Evolutionary conservation across 2,113 vertebrate genomes (phyloP), one percentile per base, ranked within the genome.

Genomic region (Pelvicachromis taeniatus): DNA sequence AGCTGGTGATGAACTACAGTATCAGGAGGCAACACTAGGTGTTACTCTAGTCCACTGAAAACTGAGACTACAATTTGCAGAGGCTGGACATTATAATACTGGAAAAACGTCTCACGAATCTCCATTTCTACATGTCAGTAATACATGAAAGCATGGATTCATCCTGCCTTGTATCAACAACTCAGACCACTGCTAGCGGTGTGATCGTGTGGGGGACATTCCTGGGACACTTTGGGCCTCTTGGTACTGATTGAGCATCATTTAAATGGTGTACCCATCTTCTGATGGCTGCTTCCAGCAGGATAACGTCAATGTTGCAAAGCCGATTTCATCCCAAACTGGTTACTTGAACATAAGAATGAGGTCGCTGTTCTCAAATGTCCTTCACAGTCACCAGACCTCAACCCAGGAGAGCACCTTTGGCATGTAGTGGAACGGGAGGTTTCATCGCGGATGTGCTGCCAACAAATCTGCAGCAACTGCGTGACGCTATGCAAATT

Each of bases 71-170:
- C 8, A 45, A 4, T 48, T 48, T 70, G 21, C 65, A 70, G 21
- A 48, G 65, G 65, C 8, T 68, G 63, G 12, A 68, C 8, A 70
- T 16, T 68, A 68, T 26, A 70, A 48, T 45, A 29, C 45, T 29
- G 0, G 40, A 70, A 70, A 29, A 45, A 17, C 0, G 0, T 70
- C 21, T 70, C 21, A 70, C 0, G 2, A 70, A 14, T 45, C 40
- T 48, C 9, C 0, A 70, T 70, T 45, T 70, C 65, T 29, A 70
- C 3, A 45, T 70, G 65, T 45, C 23, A 17, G 21, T 45, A 70
- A 70, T 26, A 70, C 14, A 7, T 48, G 21, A 48, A 70, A 45
- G 0, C 21, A 17, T 45, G 21, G 45, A 45, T 70, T 17, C 0
- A 17, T 2, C 40, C 40, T 45, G 21, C 45, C 1, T 68, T 42